Evolutionary conservation across 1,140 invertebrate species (phyloP).

Genomic region (Camponotus pennsylvanicus): DNA sequence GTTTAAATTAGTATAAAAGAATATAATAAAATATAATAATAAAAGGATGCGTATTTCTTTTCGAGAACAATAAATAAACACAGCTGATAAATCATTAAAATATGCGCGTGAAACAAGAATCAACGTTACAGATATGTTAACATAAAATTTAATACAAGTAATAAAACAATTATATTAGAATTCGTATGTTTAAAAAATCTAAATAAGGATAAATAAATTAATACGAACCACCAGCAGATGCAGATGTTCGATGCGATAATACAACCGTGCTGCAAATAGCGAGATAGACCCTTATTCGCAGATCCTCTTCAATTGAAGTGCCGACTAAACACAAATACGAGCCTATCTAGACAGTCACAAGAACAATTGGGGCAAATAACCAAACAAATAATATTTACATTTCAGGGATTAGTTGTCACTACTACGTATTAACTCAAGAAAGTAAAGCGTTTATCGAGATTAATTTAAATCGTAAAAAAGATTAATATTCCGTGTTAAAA

Average conservation of each 20-base stretch:
- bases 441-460: background rate
- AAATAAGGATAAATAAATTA: background rate
- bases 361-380: too few species aligned
- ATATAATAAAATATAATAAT: too few species aligned
- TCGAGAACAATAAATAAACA: background rate
- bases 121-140: too few species aligned
- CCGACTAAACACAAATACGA: background rate
- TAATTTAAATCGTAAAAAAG: background rate
- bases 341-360: background rate
- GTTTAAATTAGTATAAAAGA: too few species aligned
- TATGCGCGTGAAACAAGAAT: background rate
- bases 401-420: background rate
- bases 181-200: too few species aligned
- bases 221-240: background rate
- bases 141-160: background rate
- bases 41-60: background rate
- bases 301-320: background rate
- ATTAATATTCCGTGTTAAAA: slow-evolving; percentile 18
- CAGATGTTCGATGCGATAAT: background rate
- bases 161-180: too few species aligned
- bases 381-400: background rate
- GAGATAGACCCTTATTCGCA: background rate
- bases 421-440: background rate
- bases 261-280: background rate
- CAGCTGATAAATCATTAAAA: background rate